Base-by-base conservation (phyloP, 2,797 vertebrate species). In the Anguilla marmorata region DNA sequence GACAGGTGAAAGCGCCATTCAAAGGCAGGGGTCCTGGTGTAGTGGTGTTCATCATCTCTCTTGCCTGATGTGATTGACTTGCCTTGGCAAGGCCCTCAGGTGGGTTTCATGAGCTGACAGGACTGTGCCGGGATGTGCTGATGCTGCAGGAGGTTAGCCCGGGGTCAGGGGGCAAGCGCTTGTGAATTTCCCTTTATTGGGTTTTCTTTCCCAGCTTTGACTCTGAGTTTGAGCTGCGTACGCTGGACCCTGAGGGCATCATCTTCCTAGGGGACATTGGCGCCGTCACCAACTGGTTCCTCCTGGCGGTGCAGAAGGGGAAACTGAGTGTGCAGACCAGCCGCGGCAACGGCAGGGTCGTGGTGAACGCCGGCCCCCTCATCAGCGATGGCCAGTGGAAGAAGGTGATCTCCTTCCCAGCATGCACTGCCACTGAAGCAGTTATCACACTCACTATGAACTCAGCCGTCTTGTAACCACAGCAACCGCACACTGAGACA, bases 221-320 rank as follows among this genome's bases (percentile, higher is more conserved):
- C 56, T 92, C 91, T n/a, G 84, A 87, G 11, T 92, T 92, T 79
- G 87, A 90, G 74, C 66, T 92, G 11, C 91, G 91, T 48, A 92
- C 91, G 41, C 89, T 79, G 79, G 91, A 92, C 60, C 63, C 89
- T 41, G 88, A 91, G 85, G 91, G 91, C 8, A 76, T 92, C 8
- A 86, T 91, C 45, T 91, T 92, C 60, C 88, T 88, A 37, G 89
- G 87, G 60, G 66, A 91, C 85, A 37, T 88, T 3, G 88, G 89
- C 1, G 37, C 9, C 9, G 45, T 37, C 14, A 14, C 56, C 56
- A 91, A 88, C 50, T 91, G 91, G 90, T 90, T 92, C 84, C 87
- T 91, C 14, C 86, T 91, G 69, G 90, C 80, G 3, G 54, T 92
- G 14, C 87, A 88, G 3, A 58, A 90, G 1, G 12, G 69, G 11